Evolutionary conservation across 2,113 vertebrate species (phyloP), one percentile per base, ranked within the genome.

Genomic region (Arenaria interpres): DNA sequence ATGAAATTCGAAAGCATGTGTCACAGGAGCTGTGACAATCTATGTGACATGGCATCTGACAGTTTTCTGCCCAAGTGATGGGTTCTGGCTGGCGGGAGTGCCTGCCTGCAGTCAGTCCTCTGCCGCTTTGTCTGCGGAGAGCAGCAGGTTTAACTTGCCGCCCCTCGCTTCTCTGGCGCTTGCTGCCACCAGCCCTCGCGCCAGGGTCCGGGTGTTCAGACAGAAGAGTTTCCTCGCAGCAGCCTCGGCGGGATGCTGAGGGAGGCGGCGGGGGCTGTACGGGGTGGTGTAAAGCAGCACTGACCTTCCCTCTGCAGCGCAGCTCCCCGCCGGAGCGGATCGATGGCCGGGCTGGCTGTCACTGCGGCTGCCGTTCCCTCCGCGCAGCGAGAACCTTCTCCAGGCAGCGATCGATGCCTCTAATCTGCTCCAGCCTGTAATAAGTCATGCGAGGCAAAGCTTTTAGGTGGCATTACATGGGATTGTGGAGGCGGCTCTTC

Each of bases 391-490:
- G 98, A 98, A 97, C 98, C 98, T 98, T 99, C 98, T 98, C 98
- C 98, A 96, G 98, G 98, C 98, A 97, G 97, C 97, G 90, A 99
- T 99, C 99, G 97, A 99, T 99, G 98, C 98, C 98, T 98, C 98
- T 99, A 99, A 99, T 99, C 99, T 99, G 98, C 98, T 97, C 98
- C 98, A 98, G 99, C 98, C 98, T 98, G 98, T 98, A 98, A 98
- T 98, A 98, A 99, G 98, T 99, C 99, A 99, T 98, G 99, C 98
- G 92, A 99, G 98, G 98, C 97, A 88, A 95, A 98, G 98, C 97
- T 98, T 99, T 99, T 99, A 99, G 98, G 98, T 98, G 97, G 98
- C 95, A 97, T 98, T 98, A 97, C 97, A 97, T 6, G 91, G 94
- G 96, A 97, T 97, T 78, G 74, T 71, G 88, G 93, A 97, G 95